Percentiles rank a stretch among this genome's conserved stretches.
Conservation (phyloP, 2,888 invertebrate species). For the Deilephila elpenor region DNA sequence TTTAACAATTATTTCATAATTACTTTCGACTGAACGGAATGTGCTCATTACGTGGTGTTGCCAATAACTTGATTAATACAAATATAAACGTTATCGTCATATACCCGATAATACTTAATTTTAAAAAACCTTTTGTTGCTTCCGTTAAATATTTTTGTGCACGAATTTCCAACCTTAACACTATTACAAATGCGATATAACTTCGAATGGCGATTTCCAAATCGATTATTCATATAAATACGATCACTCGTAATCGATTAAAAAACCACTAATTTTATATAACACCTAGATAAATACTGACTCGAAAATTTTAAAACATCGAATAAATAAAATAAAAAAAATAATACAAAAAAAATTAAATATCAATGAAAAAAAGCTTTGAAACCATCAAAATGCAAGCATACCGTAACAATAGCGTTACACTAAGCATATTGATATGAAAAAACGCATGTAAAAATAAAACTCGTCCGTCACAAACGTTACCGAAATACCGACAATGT, state of each 20-base stretch:
- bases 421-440: constrained; percentile 73
- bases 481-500: constrained; percentile 30
- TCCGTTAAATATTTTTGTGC: constrained; percentile 78
- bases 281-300: constrained; percentile 68
- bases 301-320: constrained; percentile 49
- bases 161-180: constrained; percentile 65
- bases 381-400: constrained; percentile 63
- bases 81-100: constrained; percentile 59
- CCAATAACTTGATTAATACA: constrained; percentile 60
- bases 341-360: constrained; percentile 34
- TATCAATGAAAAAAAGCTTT: constrained; percentile 35
- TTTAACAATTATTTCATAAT: constrained; percentile 62
- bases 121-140: constrained; percentile 53
- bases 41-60: constrained; percentile 74
- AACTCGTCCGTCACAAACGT: constrained; percentile 35
- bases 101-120: constrained; percentile 66
- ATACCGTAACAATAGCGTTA: constrained; percentile 48
- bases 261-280: constrained; percentile 31
- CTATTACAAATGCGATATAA: constrained; percentile 65
- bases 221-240: constrained; percentile 28
- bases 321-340: constrained; percentile 32
- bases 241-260: constrained; percentile 25
- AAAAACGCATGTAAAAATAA: constrained; percentile 63
- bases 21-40: constrained; percentile 78
- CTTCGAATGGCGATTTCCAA: constrained; percentile 44